Conservation (phyloP, 2,113 vertebrate genomes). For the Ursus arctos region DNA sequence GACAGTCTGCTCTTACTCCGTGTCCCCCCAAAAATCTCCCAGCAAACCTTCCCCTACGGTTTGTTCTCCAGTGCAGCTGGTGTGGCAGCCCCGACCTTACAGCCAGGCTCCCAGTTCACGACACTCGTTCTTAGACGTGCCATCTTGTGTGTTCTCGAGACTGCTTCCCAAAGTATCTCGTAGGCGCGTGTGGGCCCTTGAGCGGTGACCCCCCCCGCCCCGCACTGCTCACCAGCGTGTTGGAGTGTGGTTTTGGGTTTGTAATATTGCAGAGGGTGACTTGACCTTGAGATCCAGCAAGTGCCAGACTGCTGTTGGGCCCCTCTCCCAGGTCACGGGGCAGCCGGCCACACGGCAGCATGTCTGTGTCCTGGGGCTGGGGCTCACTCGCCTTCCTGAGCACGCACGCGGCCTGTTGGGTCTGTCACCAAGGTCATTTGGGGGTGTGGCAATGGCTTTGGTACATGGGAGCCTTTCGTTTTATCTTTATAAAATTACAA, state of each 20-base stretch:
- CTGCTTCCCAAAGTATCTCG: not conserved
- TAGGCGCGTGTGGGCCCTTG: not conserved
- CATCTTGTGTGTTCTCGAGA: not conserved
- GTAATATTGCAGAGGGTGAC: not conserved
- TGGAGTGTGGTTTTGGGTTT: not conserved
- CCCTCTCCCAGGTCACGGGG: fast-evolving
- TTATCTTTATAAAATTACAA: not conserved
- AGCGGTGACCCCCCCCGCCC: fast-evolving
- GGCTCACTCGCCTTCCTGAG: not conserved
- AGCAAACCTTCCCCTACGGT: not conserved
- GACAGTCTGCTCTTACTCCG: not conserved
- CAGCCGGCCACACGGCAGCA: fast-evolving
- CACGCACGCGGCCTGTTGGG: fast-evolving
- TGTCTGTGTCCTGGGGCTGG: not conserved
- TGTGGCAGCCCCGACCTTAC: fast-evolving
- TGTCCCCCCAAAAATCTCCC: not conserved
- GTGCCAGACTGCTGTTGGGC: not conserved
- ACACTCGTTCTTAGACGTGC: not conserved
- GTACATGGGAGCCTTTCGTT: fast-evolving
- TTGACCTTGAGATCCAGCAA: not conserved
- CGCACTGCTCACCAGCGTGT: not conserved
- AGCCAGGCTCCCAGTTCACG: fast-evolving
- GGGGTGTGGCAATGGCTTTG: not conserved
- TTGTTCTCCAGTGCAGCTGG: fast-evolving
- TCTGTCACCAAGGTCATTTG: not conserved